Evolutionary conservation across 1,140 invertebrate genomes (phyloP).

Genomic region (Dinothrombium tinctorium): DNA sequence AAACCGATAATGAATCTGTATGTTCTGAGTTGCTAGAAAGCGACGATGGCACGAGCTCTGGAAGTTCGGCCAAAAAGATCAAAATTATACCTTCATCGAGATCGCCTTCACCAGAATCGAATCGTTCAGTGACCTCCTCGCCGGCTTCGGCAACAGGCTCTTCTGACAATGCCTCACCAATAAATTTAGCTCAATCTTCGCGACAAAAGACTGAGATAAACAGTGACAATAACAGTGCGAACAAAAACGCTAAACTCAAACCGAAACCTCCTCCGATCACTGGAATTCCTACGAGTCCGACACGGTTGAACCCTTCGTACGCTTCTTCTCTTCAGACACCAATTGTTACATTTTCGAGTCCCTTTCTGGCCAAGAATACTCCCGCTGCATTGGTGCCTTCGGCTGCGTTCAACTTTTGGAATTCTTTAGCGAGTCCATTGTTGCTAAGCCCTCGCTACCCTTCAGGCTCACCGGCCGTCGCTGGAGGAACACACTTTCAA

Average conservation of each 20-base stretch:
- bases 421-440: conserved; percentile 11
- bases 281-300: conserved; percentile 11
- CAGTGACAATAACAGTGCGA: background rate
- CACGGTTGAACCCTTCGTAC: conserved; percentile 5
- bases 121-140: conserved; percentile 1
- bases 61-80: conserved; percentile 3
- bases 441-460: conserved; percentile 8
- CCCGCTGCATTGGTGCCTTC: conserved; percentile 8
- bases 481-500: conserved; percentile 15
- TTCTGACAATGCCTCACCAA: background rate
- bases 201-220: background rate
- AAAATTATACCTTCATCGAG: conserved; percentile 2
- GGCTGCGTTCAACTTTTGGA: conserved; percentile 14
- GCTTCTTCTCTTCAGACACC: conserved; percentile 17
- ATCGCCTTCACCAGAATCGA: conserved; percentile 8
- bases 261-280: conserved; percentile 17
- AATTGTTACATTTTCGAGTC: conserved; percentile 16
- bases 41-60: conserved; percentile 4
- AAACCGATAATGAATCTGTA: conserved; percentile 8
- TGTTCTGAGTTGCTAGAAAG: conserved; percentile 2
- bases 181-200: conserved; percentile 1
- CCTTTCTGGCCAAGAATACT: conserved; percentile 15
- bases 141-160: background rate
- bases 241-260: conserved; percentile 12
- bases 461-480: conserved; percentile 1